A percentile compares a stretch with the other conserved stretches of the same genome.
Conservation (phyloP, 2,113 vertebrate species). For the Tamias sibiricus region DNA sequence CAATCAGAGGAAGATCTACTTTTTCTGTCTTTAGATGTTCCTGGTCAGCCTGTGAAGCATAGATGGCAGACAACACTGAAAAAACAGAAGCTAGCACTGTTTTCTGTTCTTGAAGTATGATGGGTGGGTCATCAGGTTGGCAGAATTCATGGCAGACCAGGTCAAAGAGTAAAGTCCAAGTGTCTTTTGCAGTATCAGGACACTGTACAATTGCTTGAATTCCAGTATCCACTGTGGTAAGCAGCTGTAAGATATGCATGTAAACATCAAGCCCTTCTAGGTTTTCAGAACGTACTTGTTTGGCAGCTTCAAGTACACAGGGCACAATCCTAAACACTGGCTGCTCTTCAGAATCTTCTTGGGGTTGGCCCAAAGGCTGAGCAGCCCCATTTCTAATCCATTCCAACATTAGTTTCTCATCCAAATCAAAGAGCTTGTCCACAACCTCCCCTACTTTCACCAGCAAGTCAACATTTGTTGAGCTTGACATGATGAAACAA, state of each 20-base stretch:
- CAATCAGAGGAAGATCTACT: constrained; percentile 90
- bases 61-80: constrained; percentile 92
- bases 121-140: constrained; percentile 92
- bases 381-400: constrained; percentile 89
- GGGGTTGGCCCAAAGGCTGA: constrained; percentile 64
- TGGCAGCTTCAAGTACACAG: constrained; percentile 95
- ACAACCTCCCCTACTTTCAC: constrained; percentile 96
- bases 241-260: constrained; percentile 94
- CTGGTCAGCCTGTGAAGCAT: constrained; percentile 87
- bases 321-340: constrained; percentile 86
- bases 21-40: constrained; percentile 85
- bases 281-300: constrained; percentile 94
- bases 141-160: constrained; percentile 94
- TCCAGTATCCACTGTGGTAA: constrained; percentile 95
- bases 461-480: constrained; percentile 95
- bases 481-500: constrained; percentile 98
- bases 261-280: constrained; percentile 94
- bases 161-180: constrained; percentile 93
- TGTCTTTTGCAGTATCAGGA: constrained; percentile 89
- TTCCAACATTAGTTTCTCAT: constrained; percentile 95
- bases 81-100: constrained; percentile 91
- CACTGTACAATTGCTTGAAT: constrained; percentile 91
- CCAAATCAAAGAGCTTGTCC: constrained; percentile 97
- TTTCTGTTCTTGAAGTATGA: constrained; percentile 95
- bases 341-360: constrained; percentile 86